phyloP scores from a whole-genome alignment of 37 sponge, comb jelly and placozoan species.

The Spongilla lacustris region DNA sequence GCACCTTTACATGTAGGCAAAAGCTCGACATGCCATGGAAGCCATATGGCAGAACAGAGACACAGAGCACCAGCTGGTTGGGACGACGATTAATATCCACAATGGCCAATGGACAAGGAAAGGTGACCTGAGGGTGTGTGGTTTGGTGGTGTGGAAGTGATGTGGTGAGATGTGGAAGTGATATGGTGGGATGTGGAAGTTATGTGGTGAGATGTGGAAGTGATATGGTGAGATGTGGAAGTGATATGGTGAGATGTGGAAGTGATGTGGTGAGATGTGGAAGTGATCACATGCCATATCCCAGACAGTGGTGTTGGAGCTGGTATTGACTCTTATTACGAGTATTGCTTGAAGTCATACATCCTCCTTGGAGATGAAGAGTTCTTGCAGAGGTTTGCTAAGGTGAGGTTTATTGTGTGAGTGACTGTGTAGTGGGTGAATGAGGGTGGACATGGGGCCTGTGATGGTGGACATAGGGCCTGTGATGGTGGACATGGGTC shows the following conservation, averaged over 20 bases:
- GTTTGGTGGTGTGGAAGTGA: background rate
- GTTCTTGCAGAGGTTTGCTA: constrained; percentile 75
- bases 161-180: background rate
- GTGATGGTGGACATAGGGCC: no score
- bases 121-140: constrained; percentile 42
- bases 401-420: constrained; percentile 28
- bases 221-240: background rate
- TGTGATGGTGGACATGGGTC: no score
- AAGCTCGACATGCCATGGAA: constrained; percentile 83
- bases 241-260: background rate
- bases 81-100: constrained; percentile 86
- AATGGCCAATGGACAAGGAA: constrained; percentile 92
- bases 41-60: constrained; percentile 80
- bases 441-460: no score
- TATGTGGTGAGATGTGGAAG: background rate
- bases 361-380: constrained; percentile 78
- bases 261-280: background rate
- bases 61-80: constrained; percentile 74
- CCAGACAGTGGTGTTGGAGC: constrained; percentile 52
- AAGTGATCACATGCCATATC: background rate
- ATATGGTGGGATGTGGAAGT: background rate
- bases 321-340: constrained; percentile 98
- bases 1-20: constrained; percentile 10
- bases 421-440: no score
- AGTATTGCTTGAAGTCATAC: constrained; percentile 94